Base-by-base conservation (phyloP, 2,113 vertebrate genomes). In the Ochotona curzoniae region DNA sequence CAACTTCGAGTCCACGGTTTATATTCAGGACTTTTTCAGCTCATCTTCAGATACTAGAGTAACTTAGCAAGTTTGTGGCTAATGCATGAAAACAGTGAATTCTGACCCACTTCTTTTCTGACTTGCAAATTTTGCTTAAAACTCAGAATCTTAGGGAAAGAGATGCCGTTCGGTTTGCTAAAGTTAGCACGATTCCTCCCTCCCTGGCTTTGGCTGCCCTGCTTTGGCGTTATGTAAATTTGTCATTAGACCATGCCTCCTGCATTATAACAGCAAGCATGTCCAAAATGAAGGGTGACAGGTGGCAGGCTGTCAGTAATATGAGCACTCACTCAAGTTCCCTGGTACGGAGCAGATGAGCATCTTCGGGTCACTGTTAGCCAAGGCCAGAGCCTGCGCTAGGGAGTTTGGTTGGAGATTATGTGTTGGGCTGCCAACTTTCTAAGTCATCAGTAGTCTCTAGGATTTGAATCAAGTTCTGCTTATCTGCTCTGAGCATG, bases 361-460 rank as follows among this genome's bases (percentile, higher is more conserved):
- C 38, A 10, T 2, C 47, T 74, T 3, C 25, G 25, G 7, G 9
- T 12, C 14, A 2, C 38, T 51, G 5, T 21, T 57, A 23, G 79
- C 38, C 69, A 5, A 26, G 5, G 6, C 8, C 7, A 2, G 38
- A 2, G 0, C 2, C 0, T 9, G 23, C 10, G 26, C 9, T 0
- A 0, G 57, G 78, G 25, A 25, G 25, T 49, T 60, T 44, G 51
- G 64, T 54, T 38, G 44, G 12, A 83, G 28, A 3, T 7, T 13
- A 18, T 9, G 2, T 8, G n/a, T 63, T 6, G 0, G 10, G 25
- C 17, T 5, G 38, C 73, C 9, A 13, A 21, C 54, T 71, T 61
- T 86, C 21, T 54, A 15, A 60, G 71, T 64, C 21, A 9, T 8
- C 11, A 1, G 4, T 17, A 18, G 30, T 66, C 47, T 89, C 35